Percentiles rank a stretch among this genome's conserved stretches.
phyloP scores from a whole-genome alignment of 2,888 invertebrate genomes.

The Autographa gamma region DNA sequence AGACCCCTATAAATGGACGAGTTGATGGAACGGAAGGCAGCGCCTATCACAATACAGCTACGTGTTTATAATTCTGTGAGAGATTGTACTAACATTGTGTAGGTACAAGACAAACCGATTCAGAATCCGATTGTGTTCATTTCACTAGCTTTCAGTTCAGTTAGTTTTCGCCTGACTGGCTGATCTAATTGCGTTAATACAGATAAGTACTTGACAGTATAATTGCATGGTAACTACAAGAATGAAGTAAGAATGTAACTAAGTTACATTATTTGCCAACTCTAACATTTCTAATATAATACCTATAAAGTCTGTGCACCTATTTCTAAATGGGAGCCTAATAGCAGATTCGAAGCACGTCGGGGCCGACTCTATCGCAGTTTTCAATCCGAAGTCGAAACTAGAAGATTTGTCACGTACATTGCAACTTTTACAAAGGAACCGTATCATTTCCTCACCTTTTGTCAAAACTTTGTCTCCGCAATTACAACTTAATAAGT shows the following conservation, averaged over 20 bases:
- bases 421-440: constrained; percentile 84
- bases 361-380: constrained; percentile 84
- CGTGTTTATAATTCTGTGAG: constrained; percentile 36
- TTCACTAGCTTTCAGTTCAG: constrained; percentile 59
- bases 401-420: constrained; percentile 88
- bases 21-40: constrained; percentile 33
- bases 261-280: constrained; percentile 63
- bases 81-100: constrained; percentile 36
- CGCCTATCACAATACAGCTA: constrained; percentile 19
- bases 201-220: constrained; percentile 61
- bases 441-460: constrained; percentile 84
- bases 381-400: constrained; percentile 87
- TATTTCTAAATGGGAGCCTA: constrained; percentile 80
- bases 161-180: constrained; percentile 58
- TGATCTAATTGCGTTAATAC: constrained; percentile 64
- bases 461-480: constrained; percentile 71
- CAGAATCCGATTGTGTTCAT: constrained; percentile 62
- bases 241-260: constrained; percentile 65
- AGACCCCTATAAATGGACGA: constrained; percentile 51
- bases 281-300: constrained; percentile 73
- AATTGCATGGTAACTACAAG: constrained; percentile 66
- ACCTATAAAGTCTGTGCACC: constrained; percentile 76
- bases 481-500: constrained; percentile 65
- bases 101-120: constrained; percentile 52
- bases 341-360: constrained; percentile 84